A percentile compares a stretch with the other conserved stretches of the same genome.
Conservation (phyloP, 37 sponge, comb jelly and placozoan species). For the Corticium candelabrum region DNA sequence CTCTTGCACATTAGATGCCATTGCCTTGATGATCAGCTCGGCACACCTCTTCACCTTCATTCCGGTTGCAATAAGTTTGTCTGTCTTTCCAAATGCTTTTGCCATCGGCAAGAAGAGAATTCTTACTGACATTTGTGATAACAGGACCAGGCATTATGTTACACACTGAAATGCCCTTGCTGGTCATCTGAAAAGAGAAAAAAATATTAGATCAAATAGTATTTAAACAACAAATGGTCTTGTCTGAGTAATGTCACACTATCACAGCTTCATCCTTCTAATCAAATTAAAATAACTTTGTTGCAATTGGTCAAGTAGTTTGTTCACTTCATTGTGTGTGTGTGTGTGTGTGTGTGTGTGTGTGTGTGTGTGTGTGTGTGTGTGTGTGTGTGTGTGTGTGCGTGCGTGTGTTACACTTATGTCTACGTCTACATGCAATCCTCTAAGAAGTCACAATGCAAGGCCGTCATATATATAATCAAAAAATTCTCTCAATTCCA, state of each 20-base stretch:
- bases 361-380: conserved; percentile 18
- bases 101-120: conserved; percentile 31
- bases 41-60: conserved; percentile 24
- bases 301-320: no score
- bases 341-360: not conserved
- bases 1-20: conserved; percentile 27
- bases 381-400: not conserved
- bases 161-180: conserved; percentile 10
- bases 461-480: no score
- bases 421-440: no score
- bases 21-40: conserved; percentile 26
- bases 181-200: not conserved
- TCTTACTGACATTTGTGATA: conserved; percentile 14
- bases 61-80: not conserved
- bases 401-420: not conserved
- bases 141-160: conserved; percentile 41
- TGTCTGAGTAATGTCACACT: no score
- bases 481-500: no score
- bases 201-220: not conserved
- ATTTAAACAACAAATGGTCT: not conserved
- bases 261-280: no score
- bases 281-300: no score
- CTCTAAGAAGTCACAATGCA: no score
- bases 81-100: not conserved
- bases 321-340: no score